Conservation (phyloP, 2,888 invertebrate genomes). For the Apodemia zela region DNA sequence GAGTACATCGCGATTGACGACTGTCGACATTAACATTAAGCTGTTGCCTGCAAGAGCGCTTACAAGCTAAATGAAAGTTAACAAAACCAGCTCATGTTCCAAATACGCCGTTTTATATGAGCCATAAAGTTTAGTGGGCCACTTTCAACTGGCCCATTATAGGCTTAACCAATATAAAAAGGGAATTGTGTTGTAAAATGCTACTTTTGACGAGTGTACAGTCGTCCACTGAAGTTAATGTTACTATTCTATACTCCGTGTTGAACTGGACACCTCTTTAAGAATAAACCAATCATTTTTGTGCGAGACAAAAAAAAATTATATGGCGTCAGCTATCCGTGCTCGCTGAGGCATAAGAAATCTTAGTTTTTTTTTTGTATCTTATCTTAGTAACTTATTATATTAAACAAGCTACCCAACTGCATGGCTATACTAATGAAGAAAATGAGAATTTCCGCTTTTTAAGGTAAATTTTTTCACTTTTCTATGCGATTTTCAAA, state of each 20-base stretch:
- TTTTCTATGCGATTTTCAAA: too few species aligned
- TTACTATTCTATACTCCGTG: neutral
- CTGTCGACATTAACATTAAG: neutral
- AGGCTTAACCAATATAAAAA: constrained; percentile 9
- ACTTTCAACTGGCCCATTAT: neutral
- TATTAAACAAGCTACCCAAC: too few species aligned
- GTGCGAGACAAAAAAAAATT: too few species aligned
- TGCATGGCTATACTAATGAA: too few species aligned
- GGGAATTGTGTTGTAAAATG: constrained; percentile 10
- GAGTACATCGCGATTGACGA: too few species aligned
- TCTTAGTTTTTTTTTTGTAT: too few species aligned
- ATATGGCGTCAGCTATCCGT: too few species aligned
- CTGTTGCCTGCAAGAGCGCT: neutral
- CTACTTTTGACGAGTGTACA: constrained; percentile 4
- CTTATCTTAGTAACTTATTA: too few species aligned
- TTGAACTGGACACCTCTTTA: neutral
- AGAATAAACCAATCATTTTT: too few species aligned
- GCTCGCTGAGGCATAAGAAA: too few species aligned
- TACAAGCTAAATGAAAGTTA: neutral
- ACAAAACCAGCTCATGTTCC: constrained; percentile 1
- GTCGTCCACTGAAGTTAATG: neutral
- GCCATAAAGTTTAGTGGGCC: constrained; percentile 11
- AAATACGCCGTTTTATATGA: neutral
- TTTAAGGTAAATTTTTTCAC: too few species aligned
- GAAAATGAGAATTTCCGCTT: too few species aligned